Percentiles rank a stretch among this genome's conserved stretches.
Conservation (phyloP, 2,797 vertebrate genomes). For the Rhodeus uyekii region DNA sequence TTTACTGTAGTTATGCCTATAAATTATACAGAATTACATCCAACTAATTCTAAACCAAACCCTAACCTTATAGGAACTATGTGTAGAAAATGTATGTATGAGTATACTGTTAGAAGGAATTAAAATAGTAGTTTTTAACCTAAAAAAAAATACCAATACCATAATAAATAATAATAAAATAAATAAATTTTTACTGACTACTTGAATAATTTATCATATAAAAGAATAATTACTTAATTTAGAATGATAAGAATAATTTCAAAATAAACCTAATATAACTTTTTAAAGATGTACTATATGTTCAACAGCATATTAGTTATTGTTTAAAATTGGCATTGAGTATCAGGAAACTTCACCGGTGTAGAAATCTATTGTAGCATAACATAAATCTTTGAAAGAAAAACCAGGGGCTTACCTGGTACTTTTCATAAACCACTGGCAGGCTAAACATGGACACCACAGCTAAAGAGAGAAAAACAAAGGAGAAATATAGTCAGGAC, state of each 20-base stretch:
- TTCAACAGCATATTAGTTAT: not conserved
- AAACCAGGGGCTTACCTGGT: constrained; percentile 88
- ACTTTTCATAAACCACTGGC: constrained; percentile 97
- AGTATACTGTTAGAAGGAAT: not conserved
- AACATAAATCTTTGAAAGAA: not conserved
- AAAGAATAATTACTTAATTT: not conserved
- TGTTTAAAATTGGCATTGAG: not conserved
- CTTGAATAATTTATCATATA: not conserved
- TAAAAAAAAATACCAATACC: no score
- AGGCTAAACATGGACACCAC: constrained; percentile 98
- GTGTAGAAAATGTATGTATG: no score
- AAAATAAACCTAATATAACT: not conserved
- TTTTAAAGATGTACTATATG: not conserved
- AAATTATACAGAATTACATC: not conserved
- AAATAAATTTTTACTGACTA: no score
- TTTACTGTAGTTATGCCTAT: not conserved
- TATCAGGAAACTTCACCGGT: not conserved
- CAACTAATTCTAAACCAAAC: not conserved
- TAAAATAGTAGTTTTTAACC: no score
- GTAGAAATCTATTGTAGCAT: not conserved
- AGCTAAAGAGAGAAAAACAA: constrained; percentile 72
- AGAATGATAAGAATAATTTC: not conserved
- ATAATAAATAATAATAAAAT: no score
- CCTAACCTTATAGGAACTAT: not conserved
- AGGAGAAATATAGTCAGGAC: not conserved